phyloP scores from a whole-genome alignment of 2,113 vertebrate species.

The Oncorhynchus nerka region DNA sequence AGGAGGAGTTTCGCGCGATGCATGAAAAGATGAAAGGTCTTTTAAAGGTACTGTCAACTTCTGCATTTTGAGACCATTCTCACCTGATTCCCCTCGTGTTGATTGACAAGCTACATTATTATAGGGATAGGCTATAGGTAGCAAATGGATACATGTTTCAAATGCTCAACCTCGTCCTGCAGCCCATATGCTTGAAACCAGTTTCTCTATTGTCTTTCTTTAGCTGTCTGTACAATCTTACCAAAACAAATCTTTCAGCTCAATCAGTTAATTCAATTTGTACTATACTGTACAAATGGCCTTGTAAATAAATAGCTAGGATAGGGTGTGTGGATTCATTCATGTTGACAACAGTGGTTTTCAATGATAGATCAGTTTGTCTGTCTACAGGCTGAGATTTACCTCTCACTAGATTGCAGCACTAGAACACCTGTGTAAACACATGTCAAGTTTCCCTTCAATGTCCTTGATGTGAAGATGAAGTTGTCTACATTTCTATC shows the following conservation, averaged over 20 bases:
- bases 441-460: neutral
- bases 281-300: too few relatives aligned
- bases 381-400: too few relatives aligned
- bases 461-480: neutral
- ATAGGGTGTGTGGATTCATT: neutral
- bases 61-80: neutral
- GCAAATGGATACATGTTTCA: too few relatives aligned
- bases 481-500: neutral
- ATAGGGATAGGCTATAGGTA: too few relatives aligned
- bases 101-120: too few relatives aligned
- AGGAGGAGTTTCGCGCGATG: slow-evolving; percentile 80
- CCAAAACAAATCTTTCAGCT: too few relatives aligned
- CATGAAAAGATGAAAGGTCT: slow-evolving; percentile 82
- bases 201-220: too few relatives aligned
- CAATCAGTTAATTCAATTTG: too few relatives aligned
- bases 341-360: neutral
- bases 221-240: too few relatives aligned
- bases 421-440: slow-evolving; percentile 5
- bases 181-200: too few relatives aligned
- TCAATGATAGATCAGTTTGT: neutral
- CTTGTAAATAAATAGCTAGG: too few relatives aligned
- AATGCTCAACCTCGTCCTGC: too few relatives aligned
- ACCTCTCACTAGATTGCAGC: slow-evolving; percentile 38
- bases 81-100: neutral
- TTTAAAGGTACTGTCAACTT: slow-evolving; percentile 75